Percentiles rank a stretch among this genome's conserved stretches.
phyloP scores from a whole-genome alignment of 2,113 vertebrate genomes.

The Phalacrocorax aristotelis region DNA sequence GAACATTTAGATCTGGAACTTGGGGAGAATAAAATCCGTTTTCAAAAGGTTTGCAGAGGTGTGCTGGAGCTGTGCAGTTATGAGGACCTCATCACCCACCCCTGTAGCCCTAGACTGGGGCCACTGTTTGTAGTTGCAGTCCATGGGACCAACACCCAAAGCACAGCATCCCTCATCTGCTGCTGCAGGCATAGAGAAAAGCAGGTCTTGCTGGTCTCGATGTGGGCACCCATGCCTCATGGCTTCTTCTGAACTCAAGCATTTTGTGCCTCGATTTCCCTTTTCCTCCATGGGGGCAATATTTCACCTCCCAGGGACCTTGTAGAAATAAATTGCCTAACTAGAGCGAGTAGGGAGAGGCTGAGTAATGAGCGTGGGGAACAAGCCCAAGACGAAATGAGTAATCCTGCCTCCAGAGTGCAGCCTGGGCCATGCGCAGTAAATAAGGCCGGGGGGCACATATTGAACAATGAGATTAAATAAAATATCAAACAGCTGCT shows the following conservation, averaged over 20 bases:
- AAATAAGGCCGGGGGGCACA: constrained; percentile 7
- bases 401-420: background rate
- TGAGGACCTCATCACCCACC: background rate
- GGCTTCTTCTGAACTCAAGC: background rate
- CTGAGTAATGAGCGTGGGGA: background rate
- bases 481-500: constrained; percentile 34
- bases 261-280: background rate
- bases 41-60: background rate
- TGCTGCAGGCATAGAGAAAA: background rate
- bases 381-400: constrained; percentile 6
- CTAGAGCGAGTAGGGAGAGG: background rate
- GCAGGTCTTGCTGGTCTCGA: background rate
- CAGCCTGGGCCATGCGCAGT: background rate
- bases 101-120: background rate
- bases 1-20: background rate
- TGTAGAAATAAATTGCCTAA: background rate
- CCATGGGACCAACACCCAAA: fast-evolving
- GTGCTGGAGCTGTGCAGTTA: background rate
- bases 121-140: background rate
- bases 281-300: background rate
- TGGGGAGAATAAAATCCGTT: background rate
- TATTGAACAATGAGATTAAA: constrained; percentile 5
- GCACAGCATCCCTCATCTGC: background rate
- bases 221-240: fast-evolving
- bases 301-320: background rate